Conservation (phyloP, 37 sponge, comb jelly and placozoan genomes). For the Spongilla lacustris region DNA sequence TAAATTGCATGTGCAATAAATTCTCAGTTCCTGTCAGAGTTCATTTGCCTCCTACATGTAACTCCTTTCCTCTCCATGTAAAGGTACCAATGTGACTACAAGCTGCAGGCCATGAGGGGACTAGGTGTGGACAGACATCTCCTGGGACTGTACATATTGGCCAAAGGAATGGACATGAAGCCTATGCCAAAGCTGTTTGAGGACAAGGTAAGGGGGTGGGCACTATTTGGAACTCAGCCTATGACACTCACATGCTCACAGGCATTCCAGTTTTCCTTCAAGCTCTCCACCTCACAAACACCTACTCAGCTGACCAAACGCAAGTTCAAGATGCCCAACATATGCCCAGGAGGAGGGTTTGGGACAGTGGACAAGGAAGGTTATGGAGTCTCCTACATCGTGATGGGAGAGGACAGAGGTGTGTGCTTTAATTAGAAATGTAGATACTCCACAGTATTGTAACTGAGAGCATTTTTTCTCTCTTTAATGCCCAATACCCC, state of each 20-base stretch:
- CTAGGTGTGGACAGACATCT: constrained; percentile 81
- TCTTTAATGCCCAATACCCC: too few species aligned
- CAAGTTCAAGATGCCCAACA: not conserved
- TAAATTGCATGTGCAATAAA: too few species aligned
- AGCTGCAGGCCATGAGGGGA: constrained; percentile 85
- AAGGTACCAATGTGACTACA: constrained; percentile 72
- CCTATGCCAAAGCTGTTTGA: constrained; percentile 74
- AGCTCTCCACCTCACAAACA: constrained; percentile 84
- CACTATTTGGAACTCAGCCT: not conserved
- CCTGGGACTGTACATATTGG: constrained; percentile 80
- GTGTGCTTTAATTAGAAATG: too few species aligned
- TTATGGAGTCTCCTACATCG: constrained; percentile 91
- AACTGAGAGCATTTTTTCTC: too few species aligned
- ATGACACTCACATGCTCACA: not conserved
- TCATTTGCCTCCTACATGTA: not conserved
- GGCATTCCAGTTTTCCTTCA: constrained; percentile 66
- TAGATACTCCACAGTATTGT: too few species aligned
- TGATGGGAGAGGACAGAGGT: constrained; percentile 84
- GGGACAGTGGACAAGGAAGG: constrained; percentile 86
- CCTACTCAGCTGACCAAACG: not conserved
- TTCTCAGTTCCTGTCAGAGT: too few species aligned
- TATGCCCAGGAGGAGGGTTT: constrained; percentile 74
- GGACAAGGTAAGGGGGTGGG: constrained; percentile 54
- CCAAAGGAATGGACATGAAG: constrained; percentile 71
- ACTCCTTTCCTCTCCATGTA: not conserved